Evolutionary conservation across 2,797 vertebrate genomes (phyloP).

Genomic region (Lagocephalus sceleratus): DNA sequence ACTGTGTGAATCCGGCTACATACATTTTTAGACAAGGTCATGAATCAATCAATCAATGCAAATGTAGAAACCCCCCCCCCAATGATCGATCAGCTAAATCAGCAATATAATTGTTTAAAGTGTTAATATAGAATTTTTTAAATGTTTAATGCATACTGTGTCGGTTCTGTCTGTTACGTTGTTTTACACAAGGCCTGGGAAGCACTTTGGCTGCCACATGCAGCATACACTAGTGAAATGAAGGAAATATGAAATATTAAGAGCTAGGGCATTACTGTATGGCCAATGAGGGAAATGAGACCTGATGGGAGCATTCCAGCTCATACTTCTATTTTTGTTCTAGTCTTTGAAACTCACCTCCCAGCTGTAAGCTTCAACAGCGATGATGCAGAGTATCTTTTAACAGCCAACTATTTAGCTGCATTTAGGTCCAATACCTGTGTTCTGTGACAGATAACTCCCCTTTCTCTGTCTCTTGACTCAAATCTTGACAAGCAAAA

Average conservation of each 20-base stretch:
- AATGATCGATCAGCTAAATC: neutral
- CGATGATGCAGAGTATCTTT: conserved; percentile 4
- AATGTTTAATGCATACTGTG: too few relatives aligned
- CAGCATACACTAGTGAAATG: conserved; percentile 23
- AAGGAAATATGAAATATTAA: conserved; percentile 70
- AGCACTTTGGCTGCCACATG: conserved; percentile 37
- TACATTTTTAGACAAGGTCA: neutral
- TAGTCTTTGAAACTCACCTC: conserved; percentile 33
- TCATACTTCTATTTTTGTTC: conserved; percentile 52
- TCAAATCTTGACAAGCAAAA: too few relatives aligned
- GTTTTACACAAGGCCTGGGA: conserved; percentile 35
- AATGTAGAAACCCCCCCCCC: too few relatives aligned
- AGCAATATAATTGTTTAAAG: neutral
- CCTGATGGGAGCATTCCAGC: conserved; percentile 42
- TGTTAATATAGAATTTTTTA: too few relatives aligned
- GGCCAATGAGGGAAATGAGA: conserved; percentile 50
- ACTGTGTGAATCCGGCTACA: neutral
- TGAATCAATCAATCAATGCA: too few relatives aligned
- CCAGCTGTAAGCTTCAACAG: conserved; percentile 7
- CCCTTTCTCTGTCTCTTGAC: conserved; percentile 3
- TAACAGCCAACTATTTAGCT: too few relatives aligned
- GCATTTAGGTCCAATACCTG: too few relatives aligned
- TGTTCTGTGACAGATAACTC: too few relatives aligned
- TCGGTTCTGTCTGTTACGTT: conserved; percentile 14
- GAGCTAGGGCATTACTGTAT: conserved; percentile 44